Conservation (phyloP, 2,113 vertebrate genomes). For the Pelvicachromis taeniatus region DNA sequence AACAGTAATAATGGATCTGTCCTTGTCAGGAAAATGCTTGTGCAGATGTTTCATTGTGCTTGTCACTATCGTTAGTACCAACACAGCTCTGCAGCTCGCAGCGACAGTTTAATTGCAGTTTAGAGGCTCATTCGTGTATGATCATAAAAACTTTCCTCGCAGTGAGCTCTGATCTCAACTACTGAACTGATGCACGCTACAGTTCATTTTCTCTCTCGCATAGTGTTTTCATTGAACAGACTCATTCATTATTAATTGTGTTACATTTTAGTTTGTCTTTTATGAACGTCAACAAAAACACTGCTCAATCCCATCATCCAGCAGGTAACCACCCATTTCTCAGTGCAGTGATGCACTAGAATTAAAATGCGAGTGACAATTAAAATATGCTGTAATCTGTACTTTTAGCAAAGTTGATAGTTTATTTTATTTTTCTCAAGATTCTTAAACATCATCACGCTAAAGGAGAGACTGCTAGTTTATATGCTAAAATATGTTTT, state of each 20-base stretch:
- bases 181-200: not conserved
- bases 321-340: too few relatives aligned
- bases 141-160: not conserved
- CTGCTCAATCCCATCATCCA: not conserved
- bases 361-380: rapidly evolving
- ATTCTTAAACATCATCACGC: not conserved
- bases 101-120: not conserved
- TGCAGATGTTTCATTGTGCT: not conserved
- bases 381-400: rapidly evolving
- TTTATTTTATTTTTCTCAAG: not conserved
- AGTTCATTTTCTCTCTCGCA: not conserved
- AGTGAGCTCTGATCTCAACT: not conserved
- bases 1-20: not conserved
- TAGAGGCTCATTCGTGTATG: not conserved
- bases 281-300: not conserved
- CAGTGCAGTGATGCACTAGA: not conserved
- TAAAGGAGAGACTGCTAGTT: rapidly evolving
- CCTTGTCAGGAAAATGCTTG: not conserved
- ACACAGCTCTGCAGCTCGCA: not conserved
- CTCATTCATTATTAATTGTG: not conserved
- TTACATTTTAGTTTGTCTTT: not conserved
- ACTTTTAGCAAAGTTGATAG: rapidly evolving
- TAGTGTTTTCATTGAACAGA: not conserved
- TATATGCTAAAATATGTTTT: not conserved
- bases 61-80: not conserved